A percentile compares a stretch with the other conserved stretches of the same genome.
phyloP scores from a whole-genome alignment of 2,113 vertebrate genomes.

The Cyanistes caeruleus region DNA sequence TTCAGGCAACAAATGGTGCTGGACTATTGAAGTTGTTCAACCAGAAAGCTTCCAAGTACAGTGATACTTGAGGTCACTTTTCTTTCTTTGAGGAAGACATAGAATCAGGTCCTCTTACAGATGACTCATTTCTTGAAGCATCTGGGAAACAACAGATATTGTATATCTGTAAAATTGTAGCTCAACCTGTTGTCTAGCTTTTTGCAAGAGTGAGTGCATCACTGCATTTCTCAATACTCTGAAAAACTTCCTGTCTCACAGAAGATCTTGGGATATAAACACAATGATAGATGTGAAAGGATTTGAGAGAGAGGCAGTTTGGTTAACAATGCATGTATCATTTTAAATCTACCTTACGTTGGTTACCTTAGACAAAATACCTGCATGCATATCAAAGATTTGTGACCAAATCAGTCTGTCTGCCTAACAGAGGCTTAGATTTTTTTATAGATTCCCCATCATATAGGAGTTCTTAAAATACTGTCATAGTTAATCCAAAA shows the following conservation, averaged over 20 bases:
- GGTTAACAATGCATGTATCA: neutral
- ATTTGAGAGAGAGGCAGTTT: neutral
- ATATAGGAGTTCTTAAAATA: neutral
- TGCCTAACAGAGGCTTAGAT: neutral
- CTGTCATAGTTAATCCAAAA: neutral
- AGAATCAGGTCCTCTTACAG: neutral
- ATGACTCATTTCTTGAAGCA: neutral
- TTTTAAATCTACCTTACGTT: neutral
- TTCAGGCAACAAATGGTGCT: neutral
- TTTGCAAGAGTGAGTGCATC: neutral
- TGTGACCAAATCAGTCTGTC: neutral
- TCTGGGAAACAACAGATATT: neutral
- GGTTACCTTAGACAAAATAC: neutral
- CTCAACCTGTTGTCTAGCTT: neutral
- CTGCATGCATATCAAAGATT: neutral
- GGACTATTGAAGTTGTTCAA: neutral
- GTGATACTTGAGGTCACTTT: neutral
- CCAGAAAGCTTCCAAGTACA: neutral
- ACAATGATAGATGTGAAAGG: neutral
- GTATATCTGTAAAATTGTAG: neutral
- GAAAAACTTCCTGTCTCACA: neutral
- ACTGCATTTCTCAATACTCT: neutral
- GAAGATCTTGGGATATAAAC: neutral
- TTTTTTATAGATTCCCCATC: neutral
- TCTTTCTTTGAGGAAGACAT: neutral